Percentiles rank a stretch among this genome's conserved stretches.
These are phyloP conservation scores for Nasonia vitripennis DNA, from an alignment of 1,140 invertebrate genomes.

Conservation along the genomic window DNA sequence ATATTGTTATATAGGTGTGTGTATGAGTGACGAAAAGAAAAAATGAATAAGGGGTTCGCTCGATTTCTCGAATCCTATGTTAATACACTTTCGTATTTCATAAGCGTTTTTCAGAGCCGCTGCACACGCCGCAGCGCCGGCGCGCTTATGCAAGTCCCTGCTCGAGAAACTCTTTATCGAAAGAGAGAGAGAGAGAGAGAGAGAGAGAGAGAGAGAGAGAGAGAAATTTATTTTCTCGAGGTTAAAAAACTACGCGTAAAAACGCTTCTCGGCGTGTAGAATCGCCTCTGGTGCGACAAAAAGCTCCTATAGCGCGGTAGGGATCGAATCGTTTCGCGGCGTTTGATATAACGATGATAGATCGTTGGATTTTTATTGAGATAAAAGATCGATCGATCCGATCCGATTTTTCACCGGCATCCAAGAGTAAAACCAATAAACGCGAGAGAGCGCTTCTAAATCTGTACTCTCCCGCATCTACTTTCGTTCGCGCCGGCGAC, in stretches of 20 bases:
- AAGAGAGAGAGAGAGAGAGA: not conserved
- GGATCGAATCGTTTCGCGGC: not conserved
- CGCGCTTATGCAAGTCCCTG: not conserved
- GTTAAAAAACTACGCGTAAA: not conserved
- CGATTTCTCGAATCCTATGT: slow-evolving; percentile 14
- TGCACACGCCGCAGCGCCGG: not conserved
- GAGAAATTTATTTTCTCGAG: not conserved
- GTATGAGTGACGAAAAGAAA: not conserved
- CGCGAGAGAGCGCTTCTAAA: too few relatives aligned
- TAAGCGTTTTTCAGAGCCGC: slow-evolving; percentile 19
- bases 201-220: too few relatives aligned
- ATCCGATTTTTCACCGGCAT: too few relatives aligned
- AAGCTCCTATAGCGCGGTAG: not conserved
- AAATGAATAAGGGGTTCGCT: not conserved
- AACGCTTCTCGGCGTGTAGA: not conserved
- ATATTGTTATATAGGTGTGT: too few relatives aligned
- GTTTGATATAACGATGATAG: not conserved
- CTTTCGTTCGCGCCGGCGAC: too few relatives aligned
- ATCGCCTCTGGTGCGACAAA: not conserved
- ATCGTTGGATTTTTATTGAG: not conserved
- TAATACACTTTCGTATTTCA: slow-evolving; percentile 36
- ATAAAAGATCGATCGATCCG: too few relatives aligned
- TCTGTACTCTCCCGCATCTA: too few relatives aligned
- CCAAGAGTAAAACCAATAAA: too few relatives aligned
- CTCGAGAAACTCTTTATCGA: not conserved